A percentile compares a stretch with the other conserved stretches of the same genome.
Evolutionary conservation across 1,140 invertebrate species (phyloP).

Genomic region (Lasioglossum albipes): DNA sequence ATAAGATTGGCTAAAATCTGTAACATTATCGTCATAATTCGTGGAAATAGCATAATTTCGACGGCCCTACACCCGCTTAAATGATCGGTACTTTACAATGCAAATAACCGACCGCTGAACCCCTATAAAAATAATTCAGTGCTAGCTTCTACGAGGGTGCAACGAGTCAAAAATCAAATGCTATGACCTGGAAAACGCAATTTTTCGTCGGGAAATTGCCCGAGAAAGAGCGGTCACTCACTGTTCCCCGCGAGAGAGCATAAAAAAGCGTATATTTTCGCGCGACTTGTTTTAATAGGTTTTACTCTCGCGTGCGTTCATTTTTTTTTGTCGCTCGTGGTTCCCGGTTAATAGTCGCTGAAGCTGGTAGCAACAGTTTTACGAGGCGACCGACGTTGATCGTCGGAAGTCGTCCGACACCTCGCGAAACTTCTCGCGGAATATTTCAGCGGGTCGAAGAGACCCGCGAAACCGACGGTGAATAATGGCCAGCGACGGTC

Average conservation of each 20-base stretch:
- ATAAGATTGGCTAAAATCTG: too few relatives aligned
- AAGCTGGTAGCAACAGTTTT: constrained; percentile 20
- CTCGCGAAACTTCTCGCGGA: too few relatives aligned
- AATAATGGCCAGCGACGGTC: too few relatives aligned
- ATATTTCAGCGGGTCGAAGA: too few relatives aligned
- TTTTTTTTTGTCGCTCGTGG: neutral
- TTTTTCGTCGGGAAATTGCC: neutral
- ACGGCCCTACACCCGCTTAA: too few relatives aligned
- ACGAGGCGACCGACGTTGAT: constrained; percentile 19
- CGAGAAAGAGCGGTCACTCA: neutral
- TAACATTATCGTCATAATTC: too few relatives aligned
- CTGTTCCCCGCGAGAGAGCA: neutral
- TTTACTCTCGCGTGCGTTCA: neutral
- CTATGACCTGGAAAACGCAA: neutral
- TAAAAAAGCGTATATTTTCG: neutral
- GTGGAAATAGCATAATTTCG: too few relatives aligned
- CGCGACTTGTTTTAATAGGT: constrained; percentile 9
- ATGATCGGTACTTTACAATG: too few relatives aligned
- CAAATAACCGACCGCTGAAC: too few relatives aligned
- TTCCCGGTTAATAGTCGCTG: constrained; percentile 23
- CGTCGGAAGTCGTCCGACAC: constrained; percentile 26
- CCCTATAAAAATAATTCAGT: neutral
- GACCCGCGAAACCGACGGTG: too few relatives aligned
- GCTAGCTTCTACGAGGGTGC: neutral
- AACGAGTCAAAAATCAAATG: neutral